Conservation (phyloP, 2,888 invertebrate genomes). For the Limnephilus rhombicus region DNA sequence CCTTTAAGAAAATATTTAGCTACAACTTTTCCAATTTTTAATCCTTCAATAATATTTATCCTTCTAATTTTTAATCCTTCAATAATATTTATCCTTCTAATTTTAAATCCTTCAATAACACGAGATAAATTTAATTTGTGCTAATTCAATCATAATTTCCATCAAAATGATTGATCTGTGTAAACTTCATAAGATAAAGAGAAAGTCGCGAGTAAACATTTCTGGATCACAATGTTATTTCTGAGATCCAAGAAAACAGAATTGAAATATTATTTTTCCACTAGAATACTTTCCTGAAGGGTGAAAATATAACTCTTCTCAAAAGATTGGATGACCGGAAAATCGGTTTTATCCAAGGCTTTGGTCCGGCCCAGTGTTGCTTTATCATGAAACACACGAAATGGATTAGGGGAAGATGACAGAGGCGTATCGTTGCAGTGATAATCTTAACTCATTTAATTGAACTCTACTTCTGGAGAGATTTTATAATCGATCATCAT, state of each 20-base stretch:
- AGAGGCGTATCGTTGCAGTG: background rate
- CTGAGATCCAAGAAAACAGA: background rate
- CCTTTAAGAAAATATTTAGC: background rate
- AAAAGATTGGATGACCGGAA: background rate
- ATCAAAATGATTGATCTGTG: background rate
- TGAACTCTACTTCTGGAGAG: no score
- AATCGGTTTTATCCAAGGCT: background rate
- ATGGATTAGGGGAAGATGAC: background rate
- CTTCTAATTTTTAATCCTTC: background rate
- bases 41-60: background rate
- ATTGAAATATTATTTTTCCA: constrained; percentile 1
- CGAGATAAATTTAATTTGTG: background rate
- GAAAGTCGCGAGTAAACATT: background rate
- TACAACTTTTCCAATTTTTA: background rate
- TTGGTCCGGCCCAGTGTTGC: background rate
- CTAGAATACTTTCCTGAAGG: background rate
- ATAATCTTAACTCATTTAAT: background rate
- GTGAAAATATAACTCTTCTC: background rate
- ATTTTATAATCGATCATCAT: no score
- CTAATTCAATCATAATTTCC: background rate
- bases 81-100: background rate
- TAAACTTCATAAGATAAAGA: background rate
- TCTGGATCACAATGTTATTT: background rate
- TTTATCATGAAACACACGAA: background rate
- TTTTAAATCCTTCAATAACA: background rate